Conservation (phyloP, 1,140 invertebrate genomes). For the Drosophila equinoxialis region DNA sequence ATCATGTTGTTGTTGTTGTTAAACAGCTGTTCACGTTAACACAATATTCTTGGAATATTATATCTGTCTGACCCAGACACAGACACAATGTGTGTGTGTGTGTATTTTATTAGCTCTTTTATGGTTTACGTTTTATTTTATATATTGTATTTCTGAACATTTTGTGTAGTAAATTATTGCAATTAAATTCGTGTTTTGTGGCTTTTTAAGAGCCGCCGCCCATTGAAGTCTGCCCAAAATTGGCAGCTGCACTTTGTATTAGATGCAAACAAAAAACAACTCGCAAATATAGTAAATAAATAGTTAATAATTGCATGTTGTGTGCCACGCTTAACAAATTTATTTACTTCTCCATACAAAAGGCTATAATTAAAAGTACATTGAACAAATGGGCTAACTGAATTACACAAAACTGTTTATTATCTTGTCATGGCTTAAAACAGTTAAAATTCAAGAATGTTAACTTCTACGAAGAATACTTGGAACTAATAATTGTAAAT, state of each 20-base stretch:
- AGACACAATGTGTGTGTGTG: slow-evolving; percentile 17
- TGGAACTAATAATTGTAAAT: too few relatives aligned
- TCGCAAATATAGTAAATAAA: slow-evolving; percentile 48
- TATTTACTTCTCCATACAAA: slow-evolving; percentile 32
- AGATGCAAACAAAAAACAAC: slow-evolving; percentile 25
- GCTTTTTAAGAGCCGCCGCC: slow-evolving; percentile 70
- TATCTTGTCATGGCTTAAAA: not conserved
- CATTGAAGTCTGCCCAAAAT: slow-evolving; percentile 24
- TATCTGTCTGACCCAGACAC: slow-evolving; percentile 18
- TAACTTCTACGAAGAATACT: too few relatives aligned
- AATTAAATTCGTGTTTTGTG: slow-evolving; percentile 72
- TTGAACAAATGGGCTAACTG: slow-evolving; percentile 30
- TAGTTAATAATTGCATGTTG: slow-evolving; percentile 73
- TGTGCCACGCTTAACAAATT: slow-evolving; percentile 43
- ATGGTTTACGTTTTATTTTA: slow-evolving; percentile 67
- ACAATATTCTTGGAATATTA: slow-evolving; percentile 54
- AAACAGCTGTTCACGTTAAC: slow-evolving; percentile 75
- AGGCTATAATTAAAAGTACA: slow-evolving; percentile 44
- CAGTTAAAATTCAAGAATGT: too few relatives aligned
- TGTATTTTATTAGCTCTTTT: slow-evolving; percentile 73
- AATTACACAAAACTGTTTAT: not conserved
- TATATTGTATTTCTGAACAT: slow-evolving; percentile 26
- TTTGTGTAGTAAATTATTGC: slow-evolving; percentile 74
- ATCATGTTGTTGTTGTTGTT: slow-evolving; percentile 17
- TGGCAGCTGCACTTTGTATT: slow-evolving; percentile 44